These are phyloP conservation scores for Aramus guarauna DNA, from an alignment of 2,113 vertebrate species.

Conservation along the genomic window DNA sequence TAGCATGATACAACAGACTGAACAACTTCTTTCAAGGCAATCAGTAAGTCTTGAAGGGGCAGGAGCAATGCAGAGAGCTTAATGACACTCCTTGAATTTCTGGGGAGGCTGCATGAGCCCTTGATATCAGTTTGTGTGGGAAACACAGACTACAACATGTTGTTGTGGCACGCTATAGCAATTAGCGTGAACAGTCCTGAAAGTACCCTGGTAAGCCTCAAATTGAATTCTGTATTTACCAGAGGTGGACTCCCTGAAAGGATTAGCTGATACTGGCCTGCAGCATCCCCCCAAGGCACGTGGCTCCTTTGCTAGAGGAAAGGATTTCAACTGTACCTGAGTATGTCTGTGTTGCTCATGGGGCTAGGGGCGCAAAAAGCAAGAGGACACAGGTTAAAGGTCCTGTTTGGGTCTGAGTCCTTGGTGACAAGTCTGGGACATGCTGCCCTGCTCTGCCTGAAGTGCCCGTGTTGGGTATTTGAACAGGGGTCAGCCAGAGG, in stretches of 20 bases:
- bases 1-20: not conserved
- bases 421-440: not conserved
- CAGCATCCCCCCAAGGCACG: conserved; percentile 9
- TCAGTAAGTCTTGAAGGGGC: not conserved
- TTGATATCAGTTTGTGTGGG: conserved; percentile 26
- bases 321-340: not conserved
- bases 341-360: not conserved
- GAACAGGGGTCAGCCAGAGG: not conserved
- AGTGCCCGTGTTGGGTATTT: not conserved
- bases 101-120: conserved; percentile 2
- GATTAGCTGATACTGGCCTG: conserved; percentile 26
- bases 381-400: not conserved
- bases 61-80: not conserved
- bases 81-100: not conserved
- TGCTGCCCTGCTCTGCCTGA: not conserved
- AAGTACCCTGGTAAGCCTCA: conserved; percentile 24
- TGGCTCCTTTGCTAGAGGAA: conserved; percentile 14
- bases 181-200: conserved; percentile 19
- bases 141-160: not conserved
- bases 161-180: not conserved
- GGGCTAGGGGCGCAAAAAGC: not conserved
- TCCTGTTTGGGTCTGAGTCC: not conserved
- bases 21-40: not conserved
- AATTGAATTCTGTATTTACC: conserved; percentile 17
- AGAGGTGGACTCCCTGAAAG: conserved; percentile 45